A percentile compares a stretch with the other conserved stretches of the same genome.
These are phyloP conservation scores for Fulmarus glacialis DNA, from an alignment of 2,113 vertebrate species.

Conservation along the genomic window DNA sequence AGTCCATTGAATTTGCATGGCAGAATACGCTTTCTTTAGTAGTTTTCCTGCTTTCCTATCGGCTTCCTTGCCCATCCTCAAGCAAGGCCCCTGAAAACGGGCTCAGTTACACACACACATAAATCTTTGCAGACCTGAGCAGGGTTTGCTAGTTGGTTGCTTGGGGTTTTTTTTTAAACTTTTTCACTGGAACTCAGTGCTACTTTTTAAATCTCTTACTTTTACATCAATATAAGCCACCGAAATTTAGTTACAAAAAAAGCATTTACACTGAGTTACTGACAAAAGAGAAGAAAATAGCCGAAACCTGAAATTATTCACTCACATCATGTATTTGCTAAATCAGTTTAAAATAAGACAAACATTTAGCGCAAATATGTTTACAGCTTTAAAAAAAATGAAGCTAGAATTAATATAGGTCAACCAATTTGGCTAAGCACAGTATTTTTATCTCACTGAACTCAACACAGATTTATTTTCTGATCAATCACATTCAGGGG, in stretches of 20 bases:
- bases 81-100: background rate
- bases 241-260: background rate
- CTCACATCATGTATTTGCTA: accelerated
- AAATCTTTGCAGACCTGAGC: background rate
- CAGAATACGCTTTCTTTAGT: background rate
- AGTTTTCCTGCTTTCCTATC: background rate
- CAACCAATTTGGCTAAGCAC: background rate
- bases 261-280: background rate
- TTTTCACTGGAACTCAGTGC: background rate
- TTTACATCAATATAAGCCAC: background rate
- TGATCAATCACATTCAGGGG: background rate
- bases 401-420: background rate
- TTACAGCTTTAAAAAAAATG: background rate
- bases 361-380: background rate
- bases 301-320: background rate
- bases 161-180: background rate
- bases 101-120: accelerated
- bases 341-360: background rate
- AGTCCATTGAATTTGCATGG: accelerated
- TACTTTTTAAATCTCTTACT: background rate
- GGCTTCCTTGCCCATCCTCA: background rate
- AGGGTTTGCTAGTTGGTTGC: background rate
- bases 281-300: background rate
- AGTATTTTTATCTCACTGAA: background rate
- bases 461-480: background rate